phyloP scores from a whole-genome alignment of 2,113 vertebrate species.

The Entelurus aequoreus region DNA sequence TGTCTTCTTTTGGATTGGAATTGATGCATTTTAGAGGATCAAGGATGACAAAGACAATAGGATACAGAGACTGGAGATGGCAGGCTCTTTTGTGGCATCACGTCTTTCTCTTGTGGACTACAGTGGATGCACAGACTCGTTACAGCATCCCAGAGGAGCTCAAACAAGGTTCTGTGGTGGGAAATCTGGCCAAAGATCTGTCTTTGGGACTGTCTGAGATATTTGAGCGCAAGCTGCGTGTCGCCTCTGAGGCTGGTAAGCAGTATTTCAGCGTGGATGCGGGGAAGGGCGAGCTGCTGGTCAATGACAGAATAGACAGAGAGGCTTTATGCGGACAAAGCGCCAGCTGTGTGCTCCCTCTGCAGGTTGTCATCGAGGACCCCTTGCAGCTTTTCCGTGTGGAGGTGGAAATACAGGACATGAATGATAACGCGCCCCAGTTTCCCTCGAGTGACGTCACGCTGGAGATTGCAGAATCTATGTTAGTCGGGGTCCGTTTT shows the following conservation, averaged over 20 bases:
- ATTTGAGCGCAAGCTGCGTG: conserved; percentile 65
- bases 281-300: conserved; percentile 72
- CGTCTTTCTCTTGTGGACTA: conserved; percentile 58
- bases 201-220: conserved; percentile 69
- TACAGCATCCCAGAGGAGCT: conserved; percentile 71
- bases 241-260: conserved; percentile 70
- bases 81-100: conserved; percentile 43
- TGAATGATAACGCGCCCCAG: conserved; percentile 30
- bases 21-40: not conserved
- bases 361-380: conserved; percentile 74
- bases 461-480: conserved; percentile 57
- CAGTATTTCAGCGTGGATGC: conserved; percentile 74
- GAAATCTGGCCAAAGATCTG: conserved; percentile 74
- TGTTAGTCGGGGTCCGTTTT: conserved; percentile 49
- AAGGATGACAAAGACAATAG: conserved; percentile 55
- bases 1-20: not conserved
- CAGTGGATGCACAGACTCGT: conserved; percentile 58
- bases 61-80: conserved; percentile 54
- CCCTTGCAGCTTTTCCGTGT: conserved; percentile 66
- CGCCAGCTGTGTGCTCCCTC: conserved; percentile 66
- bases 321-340: conserved; percentile 77
- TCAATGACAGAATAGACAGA: conserved; percentile 78
- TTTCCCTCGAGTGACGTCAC: conserved; percentile 50
- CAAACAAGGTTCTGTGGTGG: conserved; percentile 70
- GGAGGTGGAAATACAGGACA: conserved; percentile 73